These are phyloP conservation scores for Bombus pascuorum DNA, from an alignment of 1,140 invertebrate genomes.

Conservation along the genomic window DNA sequence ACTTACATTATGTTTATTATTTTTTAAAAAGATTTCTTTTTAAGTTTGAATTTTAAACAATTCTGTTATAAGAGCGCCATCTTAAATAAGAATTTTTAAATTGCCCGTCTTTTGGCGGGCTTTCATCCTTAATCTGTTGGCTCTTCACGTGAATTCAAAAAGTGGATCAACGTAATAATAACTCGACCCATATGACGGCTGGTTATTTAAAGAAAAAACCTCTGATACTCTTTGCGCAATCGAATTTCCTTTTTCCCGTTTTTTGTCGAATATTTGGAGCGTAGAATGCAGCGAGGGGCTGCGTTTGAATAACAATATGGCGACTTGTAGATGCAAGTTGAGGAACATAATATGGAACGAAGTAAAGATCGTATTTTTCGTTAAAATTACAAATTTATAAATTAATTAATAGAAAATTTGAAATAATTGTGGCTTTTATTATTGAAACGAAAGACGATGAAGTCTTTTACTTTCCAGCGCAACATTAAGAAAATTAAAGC, in stretches of 20 bases:
- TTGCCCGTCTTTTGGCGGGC: not conserved
- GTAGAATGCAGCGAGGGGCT: not conserved
- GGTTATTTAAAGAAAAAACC: slow-evolving; percentile 70
- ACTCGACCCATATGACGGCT: slow-evolving; percentile 70
- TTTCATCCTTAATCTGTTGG: not conserved
- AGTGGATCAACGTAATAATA: slow-evolving; percentile 74
- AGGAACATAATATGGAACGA: not conserved
- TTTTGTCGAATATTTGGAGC: not conserved
- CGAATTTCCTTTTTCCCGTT: slow-evolving; percentile 19
- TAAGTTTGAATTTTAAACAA: not conserved
- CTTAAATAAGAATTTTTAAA: not conserved
- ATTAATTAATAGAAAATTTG: not conserved
- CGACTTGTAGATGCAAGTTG: not conserved
- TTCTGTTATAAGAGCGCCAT: not conserved
- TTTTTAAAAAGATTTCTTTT: not conserved
- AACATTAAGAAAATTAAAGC: no score
- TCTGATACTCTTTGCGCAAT: slow-evolving; percentile 37
- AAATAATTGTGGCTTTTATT: not conserved
- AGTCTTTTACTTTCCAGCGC: not conserved
- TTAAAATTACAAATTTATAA: not conserved
- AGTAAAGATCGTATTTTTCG: not conserved
- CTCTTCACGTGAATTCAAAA: slow-evolving; percentile 31
- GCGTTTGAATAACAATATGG: slow-evolving; percentile 9
- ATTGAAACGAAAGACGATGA: not conserved
- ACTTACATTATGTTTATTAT: no score